Evolutionary conservation across 2,888 invertebrate species (phyloP).

Genomic region (Dorcus hopei): DNA sequence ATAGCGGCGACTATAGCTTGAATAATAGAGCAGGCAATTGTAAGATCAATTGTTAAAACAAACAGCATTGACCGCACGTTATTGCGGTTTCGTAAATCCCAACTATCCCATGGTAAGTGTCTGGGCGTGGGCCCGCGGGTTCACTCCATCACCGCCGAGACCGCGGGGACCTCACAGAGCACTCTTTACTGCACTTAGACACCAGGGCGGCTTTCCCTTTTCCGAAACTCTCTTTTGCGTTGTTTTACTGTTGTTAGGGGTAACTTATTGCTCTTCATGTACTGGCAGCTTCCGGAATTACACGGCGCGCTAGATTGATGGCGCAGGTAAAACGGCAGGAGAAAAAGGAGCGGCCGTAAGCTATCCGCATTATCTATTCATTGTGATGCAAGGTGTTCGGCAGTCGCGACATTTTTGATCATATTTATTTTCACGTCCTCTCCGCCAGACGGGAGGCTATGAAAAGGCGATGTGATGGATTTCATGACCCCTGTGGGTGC

Average conservation of each 20-base stretch:
- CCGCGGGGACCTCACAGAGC: slow-evolving; percentile 12
- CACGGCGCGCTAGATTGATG: slow-evolving; percentile 25
- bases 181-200: slow-evolving; percentile 35
- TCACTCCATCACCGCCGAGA: slow-evolving; percentile 21
- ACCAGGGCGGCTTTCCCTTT: slow-evolving; percentile 31
- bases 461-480: slow-evolving; percentile 48
- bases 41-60: slow-evolving; percentile 42
- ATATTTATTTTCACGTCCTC: slow-evolving; percentile 37
- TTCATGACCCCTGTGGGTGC: slow-evolving; percentile 47
- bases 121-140: slow-evolving; percentile 38
- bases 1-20: slow-evolving; percentile 28
- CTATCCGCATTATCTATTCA: slow-evolving; percentile 40
- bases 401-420: slow-evolving; percentile 37
- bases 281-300: slow-evolving; percentile 23
- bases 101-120: slow-evolving; percentile 41
- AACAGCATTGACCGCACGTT: slow-evolving; percentile 39
- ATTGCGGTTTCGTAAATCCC: slow-evolving; percentile 41
- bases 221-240: slow-evolving; percentile 29
- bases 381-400: slow-evolving; percentile 32
- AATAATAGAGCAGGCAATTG: slow-evolving; percentile 40
- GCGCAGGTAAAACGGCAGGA: slow-evolving; percentile 2
- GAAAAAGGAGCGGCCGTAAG: slow-evolving; percentile 14
- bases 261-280: slow-evolving; percentile 34
- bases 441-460: slow-evolving; percentile 25
- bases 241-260: slow-evolving; percentile 30